Base-by-base conservation (phyloP, 2,888 invertebrate species). In the Mystacides longicornis region DNA sequence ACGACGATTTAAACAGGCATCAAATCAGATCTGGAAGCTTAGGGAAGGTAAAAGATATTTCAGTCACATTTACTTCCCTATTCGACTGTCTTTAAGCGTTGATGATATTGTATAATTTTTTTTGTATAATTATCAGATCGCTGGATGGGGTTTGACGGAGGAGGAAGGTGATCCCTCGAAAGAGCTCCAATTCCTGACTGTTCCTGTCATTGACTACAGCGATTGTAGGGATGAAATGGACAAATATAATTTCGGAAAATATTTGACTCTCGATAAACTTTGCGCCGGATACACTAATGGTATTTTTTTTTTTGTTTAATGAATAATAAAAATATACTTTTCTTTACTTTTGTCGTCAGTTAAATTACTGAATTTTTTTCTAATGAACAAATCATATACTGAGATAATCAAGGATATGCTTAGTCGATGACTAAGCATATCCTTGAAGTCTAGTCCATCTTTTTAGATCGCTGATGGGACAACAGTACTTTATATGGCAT, bases 261-360 rank as follows among this genome's bases (percentile, higher is more conserved):
- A 48, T 52, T 18, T 64, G 14, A 63, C 64, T 2, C n/a, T 33
- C 9, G 64, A 64, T 49, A 64, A 64, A 58, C 57, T 64, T 14
- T 64, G 64, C 58, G 64, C 62, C 33, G 64, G 64, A 43, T 62
- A 51, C 27, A 51, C 49, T 11, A 61, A 61, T 43, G 62, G 62
- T 62, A 55, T n/a, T 4, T 3, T 27, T 27, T 27, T 27, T 11
- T 27, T 27, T 7, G 27, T 27, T 7, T n/a, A n/a, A n/a, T n/a
- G n/a, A n/a, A n/a, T n/a, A n/a, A n/a, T n/a, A n/a, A n/a, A n/a
- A n/a, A n/a, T n/a, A n/a, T n/a, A n/a, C n/a, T n/a, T n/a, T n/a
- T n/a, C n/a, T n/a, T n/a, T n/a, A n/a, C n/a, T n/a, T n/a, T n/a
- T n/a, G n/a, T n/a, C n/a, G n/a, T n/a, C n/a, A n/a, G n/a, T n/a